Base-by-base conservation (phyloP, 2,113 vertebrate genomes). In the Melozone crissalis region DNA sequence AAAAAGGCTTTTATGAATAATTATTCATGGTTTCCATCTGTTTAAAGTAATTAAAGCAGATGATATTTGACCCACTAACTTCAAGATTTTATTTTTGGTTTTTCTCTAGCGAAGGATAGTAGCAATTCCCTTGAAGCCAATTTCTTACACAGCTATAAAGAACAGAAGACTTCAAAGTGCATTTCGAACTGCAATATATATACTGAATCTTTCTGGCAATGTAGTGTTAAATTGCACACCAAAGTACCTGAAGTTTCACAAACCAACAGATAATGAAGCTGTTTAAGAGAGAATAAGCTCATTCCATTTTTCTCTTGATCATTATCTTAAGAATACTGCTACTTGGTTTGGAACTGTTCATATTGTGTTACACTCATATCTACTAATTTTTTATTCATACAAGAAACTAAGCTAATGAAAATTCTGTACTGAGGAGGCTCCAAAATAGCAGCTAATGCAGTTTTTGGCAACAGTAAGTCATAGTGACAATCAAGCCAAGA, bases 41-140 rank as follows among this genome's bases (percentile, higher is more conserved):
- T 86, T 87, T 89, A 89, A 84, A 87, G 39, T 49, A 94, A 89
- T 65, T 95, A 85, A 93, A 86, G 63, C 33, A 79, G 63, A 84
- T 79, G 1, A 88, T 87, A 91, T 77, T 85, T 79, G 82, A 91
- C 67, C 51, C 55, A 76, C 69, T 96, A 91, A 90, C 82, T 94
- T 85, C 43, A 94, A 93, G 72, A 93, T 73, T 87, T 46, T 90
- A 52, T 87, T 89, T 89, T 81, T 81, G 14, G 13, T 87, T 89
- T 93, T 93, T 71, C 71, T 84, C n/a, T 39, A 69, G 43, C 51
- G 83, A 90, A 86, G 28, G 19, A 82, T 37, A 86, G 67, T 30
- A 90, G 33, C 16, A 79, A 93, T 81, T 93, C 78, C 74, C 75
- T 81, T 58, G 57, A 84, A 94, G 44, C 49, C 39, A 94, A 66